Evolutionary conservation across 1,140 invertebrate species (phyloP).

Genomic region (Megalonaias nervosa): DNA sequence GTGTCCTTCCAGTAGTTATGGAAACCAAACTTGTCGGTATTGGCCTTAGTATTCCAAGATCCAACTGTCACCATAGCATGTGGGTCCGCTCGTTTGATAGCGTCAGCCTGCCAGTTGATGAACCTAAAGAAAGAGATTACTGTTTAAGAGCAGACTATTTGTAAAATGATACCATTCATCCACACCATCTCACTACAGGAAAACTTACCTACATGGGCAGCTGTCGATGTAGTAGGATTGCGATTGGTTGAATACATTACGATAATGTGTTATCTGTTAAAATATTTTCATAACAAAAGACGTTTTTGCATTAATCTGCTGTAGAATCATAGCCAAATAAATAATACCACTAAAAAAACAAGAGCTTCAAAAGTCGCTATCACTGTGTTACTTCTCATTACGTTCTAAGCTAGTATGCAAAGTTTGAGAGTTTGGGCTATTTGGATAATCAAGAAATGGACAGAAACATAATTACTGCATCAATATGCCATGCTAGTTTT

Average conservation of each 20-base stretch:
- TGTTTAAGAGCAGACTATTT: background rate
- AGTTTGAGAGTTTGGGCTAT: background rate
- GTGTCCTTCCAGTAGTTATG: conserved; percentile 69
- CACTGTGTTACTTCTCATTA: too few species aligned
- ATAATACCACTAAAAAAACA: too few species aligned
- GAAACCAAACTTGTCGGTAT: conserved; percentile 66
- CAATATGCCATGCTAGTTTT: too few species aligned
- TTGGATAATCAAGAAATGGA: background rate
- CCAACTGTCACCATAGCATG: conserved; percentile 69
- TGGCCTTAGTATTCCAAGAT: conserved; percentile 66
- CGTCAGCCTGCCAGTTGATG: conserved; percentile 69
- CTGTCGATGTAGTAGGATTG: background rate
- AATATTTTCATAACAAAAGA: too few species aligned
- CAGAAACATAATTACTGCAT: too few species aligned
- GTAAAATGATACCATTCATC: conserved; percentile 32
- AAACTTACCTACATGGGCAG: background rate
- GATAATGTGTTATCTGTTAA: too few species aligned
- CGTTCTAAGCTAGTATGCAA: background rate
- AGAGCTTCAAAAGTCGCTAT: too few species aligned
- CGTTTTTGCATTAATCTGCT: too few species aligned
- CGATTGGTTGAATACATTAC: too few species aligned
- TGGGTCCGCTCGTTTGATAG: conserved; percentile 66
- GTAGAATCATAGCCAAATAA: too few species aligned
- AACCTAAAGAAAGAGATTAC: conserved; percentile 62
- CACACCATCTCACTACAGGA: background rate